Evolutionary conservation across 92 coral and sea anemone genomes (phyloP), one percentile per base, ranked within the genome.

Genomic region (Epizoanthus scotinus): DNA sequence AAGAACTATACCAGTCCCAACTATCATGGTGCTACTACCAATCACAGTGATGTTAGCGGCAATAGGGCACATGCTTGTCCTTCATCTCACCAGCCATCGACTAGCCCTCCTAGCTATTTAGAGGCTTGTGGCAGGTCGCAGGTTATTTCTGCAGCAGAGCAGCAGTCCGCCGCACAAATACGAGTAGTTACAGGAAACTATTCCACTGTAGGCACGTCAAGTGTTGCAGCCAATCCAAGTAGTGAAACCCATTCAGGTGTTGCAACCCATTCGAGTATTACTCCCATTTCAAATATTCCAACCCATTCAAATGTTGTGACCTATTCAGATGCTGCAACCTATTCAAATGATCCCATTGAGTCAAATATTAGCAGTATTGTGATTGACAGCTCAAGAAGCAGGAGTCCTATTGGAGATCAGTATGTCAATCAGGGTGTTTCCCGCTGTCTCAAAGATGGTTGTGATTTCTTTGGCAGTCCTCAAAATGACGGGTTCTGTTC

Each of bases 401-500:
- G 58, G 24, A 49, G 55, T 27, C 36, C 56, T 19, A 25, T 57
- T 0, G 28, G 81, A 49, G 83, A 28, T 18, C 83, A 86, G 70
- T 6, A 71, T 34, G 60, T 71, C 5, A 28, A 71, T 26, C 47
- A 22, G 5, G 70, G 36, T 21, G 62, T 25, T 66, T 42, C 49
- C 9, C 77, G 56, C 57, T 95, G 99, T 29, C 42, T 28, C n/a
- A 75, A 40, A n/a, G 85, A 59, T 7, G 90, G 86, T 10, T 95
- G 99, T 74, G 83, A 81, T 29, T 95, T 85, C 66, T 95, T 74
- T 85, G 99, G 99, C 9, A 93, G 94, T 26, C 83, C 94, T 31
- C 88, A 73, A 21, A 89, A 87, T 38, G 77, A 81, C 60, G 99
- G 99, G 18, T 95, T 77, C 77, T 95, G 99, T 70, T 95, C 99